phyloP scores from a whole-genome alignment of 2,888 invertebrate genomes.

The Amphipyra tragopoginis region DNA sequence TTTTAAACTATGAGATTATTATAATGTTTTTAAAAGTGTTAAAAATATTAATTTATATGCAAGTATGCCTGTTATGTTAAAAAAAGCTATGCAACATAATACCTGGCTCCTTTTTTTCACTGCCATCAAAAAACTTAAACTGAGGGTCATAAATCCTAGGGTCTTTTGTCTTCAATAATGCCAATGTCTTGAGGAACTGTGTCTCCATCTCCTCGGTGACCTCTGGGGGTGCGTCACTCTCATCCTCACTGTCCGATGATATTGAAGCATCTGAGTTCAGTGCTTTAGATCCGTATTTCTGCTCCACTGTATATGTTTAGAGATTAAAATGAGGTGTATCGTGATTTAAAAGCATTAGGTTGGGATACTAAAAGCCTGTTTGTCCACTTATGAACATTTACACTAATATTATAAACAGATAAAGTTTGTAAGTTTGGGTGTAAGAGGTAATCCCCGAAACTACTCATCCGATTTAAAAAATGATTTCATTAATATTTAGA shows the following conservation, averaged over 20 bases:
- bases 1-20: no score
- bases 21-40: no score
- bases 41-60: no score
- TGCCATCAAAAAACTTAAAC: conserved; percentile 92
- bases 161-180: conserved; percentile 96
- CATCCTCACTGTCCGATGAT: conserved; percentile 91
- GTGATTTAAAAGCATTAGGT: no score
- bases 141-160: conserved; percentile 96
- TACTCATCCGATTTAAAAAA: no score
- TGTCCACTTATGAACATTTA: no score
- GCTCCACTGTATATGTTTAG: conserved; percentile 90
- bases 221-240: conserved; percentile 90
- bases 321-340: background rate
- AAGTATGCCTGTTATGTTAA: no score
- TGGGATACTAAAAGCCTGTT: no score
- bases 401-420: no score
- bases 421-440: no score
- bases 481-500: no score
- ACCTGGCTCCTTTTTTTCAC: conserved; percentile 81
- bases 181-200: conserved; percentile 96
- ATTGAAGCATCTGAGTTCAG: conserved; percentile 80
- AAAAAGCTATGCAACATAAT: conserved; percentile 3
- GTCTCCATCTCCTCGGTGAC: conserved; percentile 93
- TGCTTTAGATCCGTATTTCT: conserved; percentile 92
- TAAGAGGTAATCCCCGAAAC: no score